Evolutionary conservation across 2,113 vertebrate genomes (phyloP).

Genomic region (Elephantulus edwardii): DNA sequence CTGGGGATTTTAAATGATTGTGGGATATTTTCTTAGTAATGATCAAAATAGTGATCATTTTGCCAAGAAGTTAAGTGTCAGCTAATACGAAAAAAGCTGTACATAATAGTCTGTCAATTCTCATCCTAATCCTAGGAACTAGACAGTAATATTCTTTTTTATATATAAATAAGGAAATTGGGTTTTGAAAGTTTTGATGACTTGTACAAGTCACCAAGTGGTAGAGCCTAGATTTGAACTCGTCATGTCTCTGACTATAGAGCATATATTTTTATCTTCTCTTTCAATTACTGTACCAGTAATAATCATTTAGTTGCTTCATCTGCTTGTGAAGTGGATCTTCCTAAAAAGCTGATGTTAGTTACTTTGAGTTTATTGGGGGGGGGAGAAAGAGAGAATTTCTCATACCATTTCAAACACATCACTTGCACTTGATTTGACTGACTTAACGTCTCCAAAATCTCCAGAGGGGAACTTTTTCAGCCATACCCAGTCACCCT

Average conservation of each 20-base stretch:
- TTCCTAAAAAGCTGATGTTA: constrained; percentile 7
- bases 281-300: background rate
- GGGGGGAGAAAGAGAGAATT: background rate
- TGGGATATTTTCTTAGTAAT: constrained; percentile 48
- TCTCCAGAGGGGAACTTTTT: constrained; percentile 66
- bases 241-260: constrained; percentile 13
- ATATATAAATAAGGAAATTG: constrained; percentile 38
- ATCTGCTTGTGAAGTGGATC: background rate
- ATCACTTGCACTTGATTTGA: constrained; percentile 65
- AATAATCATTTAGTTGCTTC: background rate
- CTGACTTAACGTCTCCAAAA: constrained; percentile 64
- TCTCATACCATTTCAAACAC: constrained; percentile 67
- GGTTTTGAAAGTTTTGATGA: background rate
- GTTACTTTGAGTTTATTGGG: constrained; percentile 19
- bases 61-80: constrained; percentile 22
- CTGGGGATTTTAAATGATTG: constrained; percentile 2
- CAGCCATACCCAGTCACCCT: constrained; percentile 66
- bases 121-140: background rate
- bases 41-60: constrained; percentile 22
- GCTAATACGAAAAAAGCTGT: constrained; percentile 28
- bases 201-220: background rate
- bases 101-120: background rate
- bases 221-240: background rate
- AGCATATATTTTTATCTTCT: background rate
- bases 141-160: background rate